Evolutionary conservation across 1,140 invertebrate species (phyloP), one percentile per base, ranked within the genome.

Genomic region (Musca vetustissima): DNA sequence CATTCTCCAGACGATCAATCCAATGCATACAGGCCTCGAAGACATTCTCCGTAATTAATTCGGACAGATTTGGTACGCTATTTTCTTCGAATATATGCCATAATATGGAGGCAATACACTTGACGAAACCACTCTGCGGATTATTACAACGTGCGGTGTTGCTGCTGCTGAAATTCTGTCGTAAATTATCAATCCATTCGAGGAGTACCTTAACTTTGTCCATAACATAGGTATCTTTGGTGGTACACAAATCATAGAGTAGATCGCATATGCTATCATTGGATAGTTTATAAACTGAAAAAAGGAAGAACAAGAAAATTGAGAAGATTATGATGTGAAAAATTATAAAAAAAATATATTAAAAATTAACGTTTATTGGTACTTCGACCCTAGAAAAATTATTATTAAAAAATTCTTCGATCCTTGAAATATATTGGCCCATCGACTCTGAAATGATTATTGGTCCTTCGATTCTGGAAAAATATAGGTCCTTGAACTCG

Each of bases 11-110:
- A 4, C 85, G 83, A 17, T 88, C 84, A 8, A 92, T 89, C 90
- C 94, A 93, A n/a, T 88, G 85, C 76, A 90, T 93, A 8, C 95
- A 82, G 0, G 87, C 85, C 76, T 91, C 89, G 73, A 93, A 92
- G 4, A 93, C 76, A 28, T 91, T 87, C 50, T 88, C 84, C 0
- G 89, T 89, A 21, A 92, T 86, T 50, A 92, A 77, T 17, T 85
- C 83, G 43, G 88, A 83, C n/a, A 92, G 77, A 76, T 91, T 85
- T 22, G 91, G 89, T 22, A 74, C 84, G 74, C 85, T 83, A 57
- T 85, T 79, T 50, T 88, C 84, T 68, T 89, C 85, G 75, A 91
- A 88, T 22, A 90, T 86, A 66, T 89, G 87, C 93, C 94, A 96
- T 69, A 97, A 83, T 17, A 96, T 91, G 36, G 93, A 89, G 17